These are phyloP conservation scores for Caenorhabditis sp. DNA, from an alignment of 2,888 invertebrate genomes.

Conservation along the genomic window DNA sequence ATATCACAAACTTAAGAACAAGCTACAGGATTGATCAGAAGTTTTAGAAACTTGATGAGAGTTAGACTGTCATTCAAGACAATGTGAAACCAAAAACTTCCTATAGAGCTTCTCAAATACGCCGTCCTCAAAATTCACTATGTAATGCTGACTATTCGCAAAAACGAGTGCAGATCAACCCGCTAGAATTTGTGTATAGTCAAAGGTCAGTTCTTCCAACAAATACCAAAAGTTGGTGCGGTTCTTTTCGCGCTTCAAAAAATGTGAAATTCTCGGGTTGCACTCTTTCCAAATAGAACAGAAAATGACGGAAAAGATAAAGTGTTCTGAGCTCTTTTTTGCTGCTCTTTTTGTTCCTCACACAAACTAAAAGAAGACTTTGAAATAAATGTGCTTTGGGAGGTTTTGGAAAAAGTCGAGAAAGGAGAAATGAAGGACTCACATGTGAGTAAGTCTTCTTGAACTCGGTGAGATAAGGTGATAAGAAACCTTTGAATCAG, in stretches of 20 bases:
- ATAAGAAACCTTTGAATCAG: too few species aligned
- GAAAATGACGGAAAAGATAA: constrained; percentile 18
- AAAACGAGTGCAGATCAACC: too few species aligned
- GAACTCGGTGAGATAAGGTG: not conserved
- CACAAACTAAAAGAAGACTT: constrained; percentile 2
- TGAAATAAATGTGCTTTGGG: constrained; percentile 1
- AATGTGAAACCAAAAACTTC: too few species aligned
- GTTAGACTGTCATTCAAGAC: too few species aligned
- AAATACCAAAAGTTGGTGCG: not conserved
- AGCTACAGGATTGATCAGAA: too few species aligned
- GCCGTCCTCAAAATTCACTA: too few species aligned
- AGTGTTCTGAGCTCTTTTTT: constrained; percentile 17
- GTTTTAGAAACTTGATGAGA: too few species aligned
- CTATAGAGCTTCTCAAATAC: too few species aligned
- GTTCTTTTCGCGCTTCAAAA: constrained; percentile 10
- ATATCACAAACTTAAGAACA: too few species aligned
- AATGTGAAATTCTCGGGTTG: constrained; percentile 18
- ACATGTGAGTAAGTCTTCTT: not conserved
- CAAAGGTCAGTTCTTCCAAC: not conserved
- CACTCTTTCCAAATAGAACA: constrained; percentile 11
- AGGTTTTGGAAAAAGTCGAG: not conserved
- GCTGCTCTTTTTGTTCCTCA: not conserved
- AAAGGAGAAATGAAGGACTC: not conserved
- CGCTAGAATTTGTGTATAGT: too few species aligned
- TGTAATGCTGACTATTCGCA: too few species aligned